Percentiles rank a stretch among this genome's conserved stretches.
phyloP scores from a whole-genome alignment of 1,140 invertebrate species.

The Hormaphis cornu region DNA sequence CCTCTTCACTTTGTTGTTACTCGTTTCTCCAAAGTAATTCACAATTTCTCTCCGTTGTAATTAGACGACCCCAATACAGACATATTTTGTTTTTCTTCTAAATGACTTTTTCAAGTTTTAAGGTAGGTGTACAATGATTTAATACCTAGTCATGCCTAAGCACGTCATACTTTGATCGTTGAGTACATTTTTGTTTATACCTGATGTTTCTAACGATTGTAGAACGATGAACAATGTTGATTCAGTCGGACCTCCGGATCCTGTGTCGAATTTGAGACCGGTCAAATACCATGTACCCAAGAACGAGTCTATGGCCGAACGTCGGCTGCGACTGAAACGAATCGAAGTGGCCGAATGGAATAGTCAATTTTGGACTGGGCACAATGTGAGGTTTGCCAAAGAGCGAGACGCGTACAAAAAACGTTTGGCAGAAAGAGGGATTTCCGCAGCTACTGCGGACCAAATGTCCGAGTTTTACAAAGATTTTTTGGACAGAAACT shows the following conservation, averaged over 20 bases:
- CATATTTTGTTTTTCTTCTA: too few relatives aligned
- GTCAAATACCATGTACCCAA: conserved; percentile 53
- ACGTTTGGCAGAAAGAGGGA: conserved; percentile 44
- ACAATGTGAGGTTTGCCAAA: conserved; percentile 62
- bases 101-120: too few relatives aligned
- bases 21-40: too few relatives aligned
- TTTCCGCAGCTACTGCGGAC: conserved; percentile 53
- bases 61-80: too few relatives aligned
- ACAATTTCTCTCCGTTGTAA: too few relatives aligned
- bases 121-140: too few relatives aligned
- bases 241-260: conserved; percentile 67
- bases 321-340: conserved; percentile 52
- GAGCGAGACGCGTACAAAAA: conserved; percentile 53
- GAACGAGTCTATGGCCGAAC: conserved; percentile 57
- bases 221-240: conserved; percentile 36
- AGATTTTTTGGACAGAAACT: conserved; percentile 66
- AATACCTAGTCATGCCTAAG: too few relatives aligned
- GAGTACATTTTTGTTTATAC: too few relatives aligned
- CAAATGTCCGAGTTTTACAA: conserved; percentile 81
- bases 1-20: too few relatives aligned
- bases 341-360: conserved; percentile 67
- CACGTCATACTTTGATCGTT: too few relatives aligned
- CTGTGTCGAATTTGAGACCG: conserved; percentile 63
- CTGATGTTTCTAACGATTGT: too few relatives aligned
- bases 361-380: conserved; percentile 66